Conservation (phyloP, 2,797 vertebrate species). For the Sebastes diploproa region DNA sequence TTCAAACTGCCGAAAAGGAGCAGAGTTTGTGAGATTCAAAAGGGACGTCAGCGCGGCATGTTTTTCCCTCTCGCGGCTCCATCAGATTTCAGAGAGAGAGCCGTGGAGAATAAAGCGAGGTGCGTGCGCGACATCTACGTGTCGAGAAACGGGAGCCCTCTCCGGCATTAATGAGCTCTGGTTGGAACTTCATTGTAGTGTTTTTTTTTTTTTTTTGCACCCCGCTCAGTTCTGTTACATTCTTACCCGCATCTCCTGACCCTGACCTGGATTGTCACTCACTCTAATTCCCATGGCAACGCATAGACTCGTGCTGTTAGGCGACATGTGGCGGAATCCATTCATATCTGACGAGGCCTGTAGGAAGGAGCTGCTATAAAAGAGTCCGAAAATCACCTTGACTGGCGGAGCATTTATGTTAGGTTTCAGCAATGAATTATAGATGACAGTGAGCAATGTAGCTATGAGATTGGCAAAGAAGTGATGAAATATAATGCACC, state of each 20-base stretch:
- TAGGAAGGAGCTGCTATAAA: not conserved
- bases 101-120: constrained; percentile 8
- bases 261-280: constrained; percentile 58
- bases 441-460: not conserved
- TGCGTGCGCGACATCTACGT: not conserved
- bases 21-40: constrained; percentile 42
- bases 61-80: constrained; percentile 26
- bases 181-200: constrained; percentile 13
- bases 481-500: constrained; percentile 4
- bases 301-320: not conserved
- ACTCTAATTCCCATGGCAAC: constrained; percentile 46
- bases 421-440: constrained; percentile 18
- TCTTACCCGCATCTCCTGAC: constrained; percentile 26
- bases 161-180: constrained; percentile 41
- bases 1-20: constrained; percentile 44
- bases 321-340: constrained; percentile 6
- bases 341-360: constrained; percentile 11
- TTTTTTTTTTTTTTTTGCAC: constrained; percentile 5
- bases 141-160: constrained; percentile 24
- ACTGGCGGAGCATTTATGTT: constrained; percentile 6
- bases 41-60: constrained; percentile 15
- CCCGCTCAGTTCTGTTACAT: constrained; percentile 12
- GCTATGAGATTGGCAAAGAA: not conserved
- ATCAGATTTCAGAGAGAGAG: constrained; percentile 32
- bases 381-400: constrained; percentile 5